Percentiles rank a stretch among this genome's conserved stretches.
phyloP scores from a whole-genome alignment of 2,888 invertebrate species.

The Sympetrum striolatum region DNA sequence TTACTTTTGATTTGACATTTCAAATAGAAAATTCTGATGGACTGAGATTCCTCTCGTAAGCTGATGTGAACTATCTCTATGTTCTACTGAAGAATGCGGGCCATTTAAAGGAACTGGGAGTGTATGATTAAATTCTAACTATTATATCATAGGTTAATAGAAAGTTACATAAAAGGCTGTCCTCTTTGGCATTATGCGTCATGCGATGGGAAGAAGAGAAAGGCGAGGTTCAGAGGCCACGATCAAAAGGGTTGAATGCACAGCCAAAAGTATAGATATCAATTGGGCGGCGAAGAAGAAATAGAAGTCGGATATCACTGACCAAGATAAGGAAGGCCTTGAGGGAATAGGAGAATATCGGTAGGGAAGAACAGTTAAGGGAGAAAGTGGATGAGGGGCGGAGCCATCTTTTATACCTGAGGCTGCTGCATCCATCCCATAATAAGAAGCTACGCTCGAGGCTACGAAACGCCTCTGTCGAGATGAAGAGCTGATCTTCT shows the following conservation, averaged over 20 bases:
- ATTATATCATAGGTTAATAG: too few species aligned
- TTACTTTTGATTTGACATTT: too few species aligned
- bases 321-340: neutral
- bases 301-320: neutral
- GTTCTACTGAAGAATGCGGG: too few species aligned
- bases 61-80: too few species aligned
- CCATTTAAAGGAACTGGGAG: too few species aligned
- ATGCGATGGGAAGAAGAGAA: neutral
- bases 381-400: conserved; percentile 44
- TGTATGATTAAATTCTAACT: too few species aligned
- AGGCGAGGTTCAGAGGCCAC: too few species aligned
- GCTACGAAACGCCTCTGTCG: conserved; percentile 36
- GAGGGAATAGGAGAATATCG: neutral
- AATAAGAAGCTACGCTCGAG: conserved; percentile 49
- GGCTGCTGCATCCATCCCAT: conserved; percentile 47
- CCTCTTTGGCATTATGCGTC: neutral
- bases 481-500: too few species aligned
- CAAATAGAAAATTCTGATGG: too few species aligned
- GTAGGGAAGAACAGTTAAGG: conserved; percentile 49
- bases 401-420: conserved; percentile 31
- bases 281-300: neutral
- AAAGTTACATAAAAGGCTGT: too few species aligned
- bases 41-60: too few species aligned
- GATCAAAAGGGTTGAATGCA: too few species aligned
- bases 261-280: neutral